Base-by-base conservation (phyloP, 1,140 invertebrate species). In the Paramacrobiotus metropolitanus region DNA sequence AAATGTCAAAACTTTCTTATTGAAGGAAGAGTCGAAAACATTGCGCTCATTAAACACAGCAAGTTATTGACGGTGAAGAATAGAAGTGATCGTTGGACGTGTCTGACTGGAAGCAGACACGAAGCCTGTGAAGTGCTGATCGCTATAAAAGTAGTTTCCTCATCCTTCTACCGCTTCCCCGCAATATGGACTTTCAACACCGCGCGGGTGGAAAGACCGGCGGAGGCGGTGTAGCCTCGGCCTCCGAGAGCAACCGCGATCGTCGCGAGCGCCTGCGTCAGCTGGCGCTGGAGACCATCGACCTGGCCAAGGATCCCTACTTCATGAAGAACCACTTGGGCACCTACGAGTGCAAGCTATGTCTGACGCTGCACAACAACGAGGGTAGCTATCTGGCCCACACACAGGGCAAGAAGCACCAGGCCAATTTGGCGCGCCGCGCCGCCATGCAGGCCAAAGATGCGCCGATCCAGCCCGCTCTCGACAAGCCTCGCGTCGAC, bases 361-460 rank as follows among this genome's bases (percentile, higher is more conserved):
- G 95, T 79, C 73, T 99, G 21, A 99, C 95, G 1, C 76, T 99
- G 18, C 95, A 99, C 71, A 99, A 98, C 69, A 99, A 99, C 77
- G 95, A 99, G 75, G 95, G 94, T 1, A 96, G 90, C 71, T 99
- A 99, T 71, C 77, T 99, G 67, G 94, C 95, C 18, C 95, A 99
- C 69, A 99, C 95, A 0, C 95, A 99, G 75, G 95, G 95, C n/a
- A 99, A 99, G 71, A 99, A 99, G 68, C 95, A 99, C 86, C 95
- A 99, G 73, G 87, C 91, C 0, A 99, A 99, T 76, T 79, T 99
- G 68, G 94, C 93, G 3, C 77, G 94, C 34, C 77, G 95, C 75
- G 94, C 94, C 59, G 94, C 94, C 0, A 97, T 97, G 74, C 94
- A 99, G 75, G 93, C 94, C 2, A 94, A 95, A 71, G 94, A 98